Evolutionary conservation across 2,888 invertebrate genomes (phyloP).

Genomic region (Eurois occulta): DNA sequence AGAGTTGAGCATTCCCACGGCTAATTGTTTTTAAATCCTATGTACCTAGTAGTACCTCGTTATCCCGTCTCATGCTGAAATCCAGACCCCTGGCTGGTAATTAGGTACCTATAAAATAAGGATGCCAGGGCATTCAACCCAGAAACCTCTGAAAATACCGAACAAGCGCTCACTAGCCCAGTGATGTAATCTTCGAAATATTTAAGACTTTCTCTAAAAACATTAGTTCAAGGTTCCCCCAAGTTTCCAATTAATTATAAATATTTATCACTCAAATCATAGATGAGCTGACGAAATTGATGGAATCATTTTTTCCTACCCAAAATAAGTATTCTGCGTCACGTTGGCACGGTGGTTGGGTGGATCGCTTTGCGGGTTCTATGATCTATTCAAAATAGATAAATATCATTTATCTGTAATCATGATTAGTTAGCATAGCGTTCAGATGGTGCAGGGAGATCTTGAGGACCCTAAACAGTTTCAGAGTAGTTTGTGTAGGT

Average conservation of each 20-base stretch:
- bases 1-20: background rate
- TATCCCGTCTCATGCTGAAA: background rate
- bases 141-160: background rate
- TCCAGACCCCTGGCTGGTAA: background rate
- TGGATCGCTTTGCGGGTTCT: background rate
- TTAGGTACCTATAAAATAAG: too few species aligned
- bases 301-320: background rate
- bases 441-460: background rate
- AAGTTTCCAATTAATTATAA: slow-evolving; percentile 20
- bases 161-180: background rate
- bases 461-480: background rate
- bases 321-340: background rate
- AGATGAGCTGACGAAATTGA: slow-evolving; percentile 8
- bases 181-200: slow-evolving; percentile 3
- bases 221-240: slow-evolving; percentile 17
- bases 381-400: background rate
- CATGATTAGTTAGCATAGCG: background rate
- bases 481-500: background rate
- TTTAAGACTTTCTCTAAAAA: slow-evolving; percentile 11
- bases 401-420: background rate
- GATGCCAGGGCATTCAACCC: background rate
- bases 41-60: too few species aligned
- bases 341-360: background rate
- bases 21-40: background rate
- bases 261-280: slow-evolving; percentile 13